Base-by-base conservation (phyloP, 2,888 invertebrate species). In the Tetragonisca angustula region DNA sequence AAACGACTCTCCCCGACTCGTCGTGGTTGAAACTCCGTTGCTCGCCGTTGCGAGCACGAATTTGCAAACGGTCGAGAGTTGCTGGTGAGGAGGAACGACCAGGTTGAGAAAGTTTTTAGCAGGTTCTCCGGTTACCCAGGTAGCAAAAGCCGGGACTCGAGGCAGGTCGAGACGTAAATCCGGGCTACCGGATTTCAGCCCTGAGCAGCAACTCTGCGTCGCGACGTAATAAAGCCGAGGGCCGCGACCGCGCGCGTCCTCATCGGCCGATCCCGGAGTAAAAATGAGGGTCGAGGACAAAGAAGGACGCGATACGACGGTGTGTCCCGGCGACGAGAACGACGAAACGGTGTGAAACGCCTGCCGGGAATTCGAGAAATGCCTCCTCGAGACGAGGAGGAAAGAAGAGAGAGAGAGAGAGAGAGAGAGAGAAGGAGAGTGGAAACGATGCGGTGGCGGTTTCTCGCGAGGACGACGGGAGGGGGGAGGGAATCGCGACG, bases 261-360 rank as follows among this genome's bases (percentile, higher is more conserved):
- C 15, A 50, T 54, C 56, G 65, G 59, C 36, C 4, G 21, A 27
- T 76, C 62, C 43, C 78, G 59, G 59, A 36, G 54, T 79, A 76
- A 82, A 89, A 86, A 88, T 88, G 83, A 79, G 82, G 87, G 83
- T 89, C 89, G 87, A 87, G 90, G 90, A 88, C 88, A 88, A 89
- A 88, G 89, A 85, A 88, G 83, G 85, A 85, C 75, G 87, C 85
- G 68, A 32, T 3, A 2, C 32, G 32, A 32, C 32, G 32, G 4
- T 32, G 67, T 52, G 64, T 76, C 71, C 72, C 49, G 54, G 73
- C 43, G 79, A 74, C 67, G 11, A 15, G n/a, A 13, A 54, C n/a
- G 77, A 50, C 21, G 81, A 81, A 80, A 81, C 85, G 62, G 36
- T 43, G 43, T 19, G 59, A 27, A 73, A 73, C 59, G 61, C 27